phyloP scores from a whole-genome alignment of 2,113 vertebrate genomes.

The Lates calcarifer region DNA sequence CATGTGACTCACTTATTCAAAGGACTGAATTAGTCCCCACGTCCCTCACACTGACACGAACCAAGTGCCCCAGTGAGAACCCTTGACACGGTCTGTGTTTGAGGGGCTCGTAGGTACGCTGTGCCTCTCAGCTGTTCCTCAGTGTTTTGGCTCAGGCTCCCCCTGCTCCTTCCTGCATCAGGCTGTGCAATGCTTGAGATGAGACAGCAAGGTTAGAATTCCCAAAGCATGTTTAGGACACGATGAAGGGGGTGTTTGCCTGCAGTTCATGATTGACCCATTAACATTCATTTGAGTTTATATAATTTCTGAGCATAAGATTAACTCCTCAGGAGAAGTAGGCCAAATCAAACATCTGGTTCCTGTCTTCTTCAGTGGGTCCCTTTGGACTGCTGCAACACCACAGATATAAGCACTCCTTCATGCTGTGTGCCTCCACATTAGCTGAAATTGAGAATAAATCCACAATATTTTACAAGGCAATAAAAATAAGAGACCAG shows the following conservation, averaged over 20 bases:
- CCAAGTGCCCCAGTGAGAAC: conserved; percentile 9
- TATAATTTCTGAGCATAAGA: conserved; percentile 70
- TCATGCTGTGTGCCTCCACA: conserved; percentile 54
- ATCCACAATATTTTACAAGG: conserved; percentile 56
- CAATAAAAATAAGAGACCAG: conserved; percentile 57
- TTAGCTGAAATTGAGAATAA: conserved; percentile 61
- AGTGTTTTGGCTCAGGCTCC: conserved; percentile 36
- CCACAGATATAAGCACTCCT: conserved; percentile 65
- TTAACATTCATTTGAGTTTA: conserved; percentile 76
- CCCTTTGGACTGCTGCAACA: conserved; percentile 57
- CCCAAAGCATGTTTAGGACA: conserved; percentile 56
- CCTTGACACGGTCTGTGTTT: conserved; percentile 44
- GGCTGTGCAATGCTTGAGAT: conserved; percentile 55
- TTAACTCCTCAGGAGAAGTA: conserved; percentile 74
- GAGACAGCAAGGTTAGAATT: conserved; percentile 57
- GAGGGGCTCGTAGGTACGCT: conserved; percentile 40
- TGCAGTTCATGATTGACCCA: conserved; percentile 67
- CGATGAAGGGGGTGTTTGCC: conserved; percentile 64
- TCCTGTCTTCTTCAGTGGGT: conserved; percentile 67
- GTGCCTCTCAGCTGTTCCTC: conserved; percentile 20
- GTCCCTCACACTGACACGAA: conserved; percentile 40
- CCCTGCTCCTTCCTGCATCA: conserved; percentile 38
- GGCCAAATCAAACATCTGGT: conserved; percentile 78
- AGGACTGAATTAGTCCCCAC: conserved; percentile 27
- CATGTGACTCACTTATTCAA: conserved; percentile 2